phyloP scores from a whole-genome alignment of 2,888 invertebrate genomes.

The Gnatocerus cornutus region DNA sequence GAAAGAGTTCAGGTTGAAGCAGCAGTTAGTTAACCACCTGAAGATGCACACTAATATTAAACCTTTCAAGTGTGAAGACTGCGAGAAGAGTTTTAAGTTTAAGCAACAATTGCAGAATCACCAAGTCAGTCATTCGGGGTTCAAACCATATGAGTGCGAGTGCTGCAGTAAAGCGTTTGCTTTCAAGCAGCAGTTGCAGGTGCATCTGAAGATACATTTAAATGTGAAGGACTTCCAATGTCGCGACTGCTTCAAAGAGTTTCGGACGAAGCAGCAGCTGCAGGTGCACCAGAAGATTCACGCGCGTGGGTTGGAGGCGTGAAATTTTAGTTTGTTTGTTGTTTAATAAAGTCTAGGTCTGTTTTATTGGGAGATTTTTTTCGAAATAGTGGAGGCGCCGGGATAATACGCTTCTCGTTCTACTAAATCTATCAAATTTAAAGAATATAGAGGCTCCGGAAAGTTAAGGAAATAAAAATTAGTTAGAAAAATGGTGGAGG shows the following conservation, averaged over 20 bases:
- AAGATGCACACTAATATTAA: conserved; percentile 53
- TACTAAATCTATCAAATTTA: too few species aligned
- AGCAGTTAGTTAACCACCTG: conserved; percentile 56
- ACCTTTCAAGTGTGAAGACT: conserved; percentile 55
- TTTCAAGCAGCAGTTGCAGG: conserved; percentile 57
- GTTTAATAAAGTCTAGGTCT: neutral
- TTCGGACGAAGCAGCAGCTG: conserved; percentile 56
- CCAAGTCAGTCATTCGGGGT: conserved; percentile 51
- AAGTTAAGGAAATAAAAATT: too few species aligned
- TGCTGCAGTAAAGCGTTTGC: conserved; percentile 56
- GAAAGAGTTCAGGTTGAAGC: conserved; percentile 57
- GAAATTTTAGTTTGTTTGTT: neutral
- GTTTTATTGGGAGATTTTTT: too few species aligned
- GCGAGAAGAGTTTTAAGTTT: conserved; percentile 58
- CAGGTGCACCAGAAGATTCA: conserved; percentile 55
- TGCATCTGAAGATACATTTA: conserved; percentile 56
- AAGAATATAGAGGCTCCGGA: too few species aligned
- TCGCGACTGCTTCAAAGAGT: conserved; percentile 48
- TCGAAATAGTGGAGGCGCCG: neutral
- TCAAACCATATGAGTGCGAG: conserved; percentile 55
- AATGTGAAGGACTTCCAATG: conserved; percentile 53
- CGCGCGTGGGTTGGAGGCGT: neutral
- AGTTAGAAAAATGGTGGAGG: too few species aligned
- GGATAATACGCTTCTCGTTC: neutral
- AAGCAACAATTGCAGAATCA: conserved; percentile 59